Conservation (phyloP, 2,888 invertebrate species). For the Hydriomena furcata region DNA sequence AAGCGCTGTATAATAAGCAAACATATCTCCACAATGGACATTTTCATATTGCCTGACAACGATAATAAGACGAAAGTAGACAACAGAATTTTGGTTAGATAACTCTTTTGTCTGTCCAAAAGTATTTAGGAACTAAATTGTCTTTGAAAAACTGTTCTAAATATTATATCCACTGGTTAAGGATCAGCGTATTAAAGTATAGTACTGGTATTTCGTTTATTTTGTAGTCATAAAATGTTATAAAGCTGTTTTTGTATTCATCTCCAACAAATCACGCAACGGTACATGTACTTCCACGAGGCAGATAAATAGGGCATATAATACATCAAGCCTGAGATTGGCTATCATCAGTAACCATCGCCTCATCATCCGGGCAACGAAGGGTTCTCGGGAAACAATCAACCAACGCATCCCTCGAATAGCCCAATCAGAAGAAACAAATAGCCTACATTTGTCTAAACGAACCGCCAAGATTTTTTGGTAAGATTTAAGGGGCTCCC, state of each 20-base stretch:
- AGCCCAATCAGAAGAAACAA: constrained; percentile 77
- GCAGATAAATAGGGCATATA: constrained; percentile 36
- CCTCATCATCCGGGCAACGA: constrained; percentile 58
- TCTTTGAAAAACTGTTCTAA: too few relatives aligned
- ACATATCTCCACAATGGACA: not conserved
- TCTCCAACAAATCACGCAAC: constrained; percentile 2
- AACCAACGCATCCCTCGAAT: constrained; percentile 64
- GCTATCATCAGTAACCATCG: constrained; percentile 57
- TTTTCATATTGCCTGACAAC: not conserved
- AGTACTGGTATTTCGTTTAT: too few relatives aligned
- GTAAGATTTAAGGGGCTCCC: not conserved
- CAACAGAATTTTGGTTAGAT: not conserved
- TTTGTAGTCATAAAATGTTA: too few relatives aligned
- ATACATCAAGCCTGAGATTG: constrained; percentile 58
- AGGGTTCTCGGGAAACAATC: constrained; percentile 79
- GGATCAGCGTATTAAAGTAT: too few relatives aligned
- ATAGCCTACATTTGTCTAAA: constrained; percentile 61
- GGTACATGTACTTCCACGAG: constrained; percentile 16
- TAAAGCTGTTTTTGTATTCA: not conserved
- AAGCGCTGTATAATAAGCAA: not conserved
- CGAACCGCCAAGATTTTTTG: constrained; percentile 34
- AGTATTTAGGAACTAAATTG: too few relatives aligned
- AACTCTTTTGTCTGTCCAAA: too few relatives aligned
- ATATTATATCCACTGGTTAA: too few relatives aligned
- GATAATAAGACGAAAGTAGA: not conserved